Base-by-base conservation (phyloP, 2,888 invertebrate genomes). In the Dryococelus australis region DNA sequence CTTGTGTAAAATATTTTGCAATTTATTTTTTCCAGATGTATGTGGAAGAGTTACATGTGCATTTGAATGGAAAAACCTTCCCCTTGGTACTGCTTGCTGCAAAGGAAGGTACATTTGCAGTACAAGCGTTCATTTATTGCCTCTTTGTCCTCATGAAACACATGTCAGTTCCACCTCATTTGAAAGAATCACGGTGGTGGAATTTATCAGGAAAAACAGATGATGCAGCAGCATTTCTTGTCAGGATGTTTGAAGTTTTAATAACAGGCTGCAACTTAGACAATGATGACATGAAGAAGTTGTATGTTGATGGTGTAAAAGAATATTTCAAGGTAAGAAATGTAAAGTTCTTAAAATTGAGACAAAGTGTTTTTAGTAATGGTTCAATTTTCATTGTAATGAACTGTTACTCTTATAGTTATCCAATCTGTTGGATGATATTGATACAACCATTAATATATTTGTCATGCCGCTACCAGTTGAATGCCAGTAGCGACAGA, bases 91-190 rank as follows among this genome's bases (percentile, higher is more conserved):
- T 83, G 51, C 91, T 91, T 88, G 89, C 91, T 24, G 92, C 94
- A 4, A 92, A 91, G 81, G 91, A 92, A 78, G 92, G 94, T 84
- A 92, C 92, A 89, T 93, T 95, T 89, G 92, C 95, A 0, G 92
- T 95, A 89, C 93, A 94, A 91, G 92, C 94, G 0, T 93, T 94
- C 90, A 92, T 94, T 79, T 93, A 94, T 89, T 94, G 95, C 88
- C 91, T 95, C 85, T 90, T 91, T 1, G 93, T 92, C 86, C 91
- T 95, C 0, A 93, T 94, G 86, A 91, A 92, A 65, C 93, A 93
- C 88, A 93, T 94, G 86, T 91, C 43, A 92, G 93, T 89, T 92
- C 93, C 35, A 93, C 92, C 92, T 93, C 88, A 93, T 94, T 91
- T 92, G 94, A 83, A 92, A 92, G 12, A 80, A 87, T 84, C 91